Base-by-base conservation (phyloP, 2,888 invertebrate genomes). In the Boloria selene region DNA sequence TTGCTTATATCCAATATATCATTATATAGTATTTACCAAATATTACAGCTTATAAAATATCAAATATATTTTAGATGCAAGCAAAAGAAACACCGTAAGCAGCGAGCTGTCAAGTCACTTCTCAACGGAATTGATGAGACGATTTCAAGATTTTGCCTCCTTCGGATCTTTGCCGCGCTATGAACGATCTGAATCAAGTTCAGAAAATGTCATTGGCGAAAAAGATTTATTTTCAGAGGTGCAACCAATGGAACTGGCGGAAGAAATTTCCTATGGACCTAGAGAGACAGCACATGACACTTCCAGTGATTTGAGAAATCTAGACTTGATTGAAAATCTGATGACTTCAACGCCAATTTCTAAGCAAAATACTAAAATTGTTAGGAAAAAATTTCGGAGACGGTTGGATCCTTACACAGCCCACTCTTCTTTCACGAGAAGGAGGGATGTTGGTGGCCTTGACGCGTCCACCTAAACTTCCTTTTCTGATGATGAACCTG, bases 21-120 rank as follows among this genome's bases (percentile, higher is more conserved):
- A n/a, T n/a, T n/a, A n/a, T n/a, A n/a, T n/a, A n/a, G n/a, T n/a
- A 10, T 38, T 10, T 7, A 38, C 31, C 7, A 14, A 22, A 13
- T 13, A 13, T 13, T 22, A 5, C 18, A 3, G 10, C 14, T 13
- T 31, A 16, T 54, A 31, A 17, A 52, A 38, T n/a, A n/a, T n/a
- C n/a, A n/a, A n/a, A n/a, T 38, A 22, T 22, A 22, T 65, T 65
- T 44, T 31, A 65, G 65, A 45, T 50, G 65, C 65, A 51, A 65
- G 61, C 26, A 6, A 14, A 16, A 53, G 16, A n/a, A 44, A 2
- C 42, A 42, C 31, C 2, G 22, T 3, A 22, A 44, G 18, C 49
- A 47, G 50, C 3, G n/a, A 31, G 16, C 14, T 3, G 17, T 17
- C 4, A 5, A 14, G 44, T 6, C n/a, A 47, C 13, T 13, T 4